Evolutionary conservation across 2,888 invertebrate species (phyloP), one percentile per base, ranked within the genome.

Genomic region (Tupiocoris notatus): DNA sequence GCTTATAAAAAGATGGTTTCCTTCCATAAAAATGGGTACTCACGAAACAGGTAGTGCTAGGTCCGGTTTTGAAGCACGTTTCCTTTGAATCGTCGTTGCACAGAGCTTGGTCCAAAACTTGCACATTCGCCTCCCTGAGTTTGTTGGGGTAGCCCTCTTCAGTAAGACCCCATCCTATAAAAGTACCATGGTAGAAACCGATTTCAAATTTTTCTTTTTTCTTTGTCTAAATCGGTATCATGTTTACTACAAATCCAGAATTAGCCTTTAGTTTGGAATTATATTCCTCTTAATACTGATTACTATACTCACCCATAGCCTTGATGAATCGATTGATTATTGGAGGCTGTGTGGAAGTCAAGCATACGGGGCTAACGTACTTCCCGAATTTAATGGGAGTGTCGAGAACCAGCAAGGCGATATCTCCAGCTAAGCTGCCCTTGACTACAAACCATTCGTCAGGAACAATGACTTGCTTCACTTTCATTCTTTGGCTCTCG

Each of bases 221-320:
- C n/a, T n/a, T n/a, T n/a, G n/a, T n/a, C n/a, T n/a, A n/a, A n/a
- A n/a, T n/a, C n/a, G n/a, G n/a, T n/a, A n/a, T n/a, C n/a, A n/a
- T n/a, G n/a, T n/a, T n/a, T n/a, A n/a, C n/a, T n/a, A n/a, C n/a
- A n/a, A n/a, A n/a, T n/a, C n/a, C n/a, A n/a, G n/a, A n/a, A n/a
- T n/a, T n/a, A n/a, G n/a, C n/a, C n/a, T n/a, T n/a, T n/a, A n/a
- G n/a, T n/a, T n/a, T n/a, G n/a, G n/a, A n/a, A n/a, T n/a, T n/a
- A n/a, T n/a, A n/a, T n/a, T n/a, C n/a, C n/a, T n/a, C n/a, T n/a
- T n/a, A n/a, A n/a, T n/a, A n/a, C n/a, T n/a, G n/a, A n/a, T n/a
- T n/a, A n/a, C n/a, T n/a, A n/a, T n/a, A n/a, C n/a, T 68, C 54
- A 74, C 73, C 73, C 73, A 74, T 74, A 18, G 54, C 16, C 16